Evolutionary conservation across 1,140 invertebrate genomes (phyloP).

Genomic region (Atopsyche davidsoni): DNA sequence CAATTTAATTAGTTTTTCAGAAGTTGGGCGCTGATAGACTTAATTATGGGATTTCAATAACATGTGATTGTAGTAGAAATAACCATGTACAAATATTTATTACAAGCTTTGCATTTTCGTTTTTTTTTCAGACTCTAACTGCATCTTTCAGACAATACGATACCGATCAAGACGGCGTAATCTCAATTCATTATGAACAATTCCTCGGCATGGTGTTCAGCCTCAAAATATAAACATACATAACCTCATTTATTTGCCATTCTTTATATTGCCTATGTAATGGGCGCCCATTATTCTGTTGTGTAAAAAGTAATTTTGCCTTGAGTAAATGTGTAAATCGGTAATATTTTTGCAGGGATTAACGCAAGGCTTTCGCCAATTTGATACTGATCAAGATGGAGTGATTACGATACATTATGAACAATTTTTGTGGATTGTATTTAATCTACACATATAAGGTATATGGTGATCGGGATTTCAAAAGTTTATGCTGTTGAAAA

Average conservation of each 20-base stretch:
- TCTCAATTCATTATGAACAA: conserved; percentile 95
- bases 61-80: too few relatives aligned
- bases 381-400: conserved; percentile 91
- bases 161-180: conserved; percentile 90
- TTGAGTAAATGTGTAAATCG: too few relatives aligned
- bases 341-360: conserved; percentile 67
- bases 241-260: too few relatives aligned
- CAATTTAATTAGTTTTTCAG: too few relatives aligned
- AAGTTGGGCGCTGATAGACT: too few relatives aligned
- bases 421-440: conserved; percentile 94
- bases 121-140: conserved; percentile 77
- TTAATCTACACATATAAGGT: conserved; percentile 82
- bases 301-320: too few relatives aligned
- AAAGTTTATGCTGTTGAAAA: too few relatives aligned
- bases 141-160: conserved; percentile 84
- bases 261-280: too few relatives aligned
- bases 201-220: conserved; percentile 95
- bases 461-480: too few relatives aligned
- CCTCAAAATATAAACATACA: conserved; percentile 80
- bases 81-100: conserved; percentile 5
- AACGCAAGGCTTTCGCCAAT: conserved; percentile 80
- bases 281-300: too few relatives aligned
- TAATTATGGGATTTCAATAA: too few relatives aligned
- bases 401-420: conserved; percentile 95
- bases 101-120: conserved; percentile 17